Evolutionary conservation across 2,888 invertebrate genomes (phyloP).

Genomic region (Nephrotoma guestfalica): DNA sequence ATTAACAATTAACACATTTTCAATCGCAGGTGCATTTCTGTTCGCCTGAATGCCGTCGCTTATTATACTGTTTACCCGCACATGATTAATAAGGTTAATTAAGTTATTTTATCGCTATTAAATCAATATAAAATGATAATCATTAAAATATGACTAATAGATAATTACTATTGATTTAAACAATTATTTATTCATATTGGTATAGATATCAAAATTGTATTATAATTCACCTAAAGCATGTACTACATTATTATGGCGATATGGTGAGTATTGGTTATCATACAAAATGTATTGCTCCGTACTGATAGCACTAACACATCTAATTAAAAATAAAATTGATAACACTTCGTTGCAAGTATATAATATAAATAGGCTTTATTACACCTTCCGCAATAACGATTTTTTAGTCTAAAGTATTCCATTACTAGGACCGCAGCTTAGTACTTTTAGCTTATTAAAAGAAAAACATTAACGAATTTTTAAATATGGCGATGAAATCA

Average conservation of each 20-base stretch:
- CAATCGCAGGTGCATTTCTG: too few relatives aligned
- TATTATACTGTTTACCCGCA: neutral
- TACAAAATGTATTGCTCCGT: neutral
- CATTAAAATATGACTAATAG: neutral
- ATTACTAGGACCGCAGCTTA: neutral
- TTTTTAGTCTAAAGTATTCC: neutral
- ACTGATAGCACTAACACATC: neutral
- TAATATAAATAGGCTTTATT: neutral
- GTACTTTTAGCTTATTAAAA: too few relatives aligned
- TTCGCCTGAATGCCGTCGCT: neutral
- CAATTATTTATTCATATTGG: neutral
- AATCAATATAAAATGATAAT: neutral
- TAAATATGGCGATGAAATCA: constrained; percentile 14
- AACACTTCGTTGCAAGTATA: neutral
- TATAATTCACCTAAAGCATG: neutral
- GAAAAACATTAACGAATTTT: neutral
- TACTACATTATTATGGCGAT: neutral
- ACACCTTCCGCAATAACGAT: neutral
- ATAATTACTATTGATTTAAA: neutral
- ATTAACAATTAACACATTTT: too few relatives aligned
- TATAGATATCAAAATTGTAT: neutral
- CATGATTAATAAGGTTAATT: neutral
- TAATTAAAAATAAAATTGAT: neutral
- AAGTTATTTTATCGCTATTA: neutral
- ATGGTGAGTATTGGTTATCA: neutral